Conservation (phyloP, 2,113 vertebrate species). For the Sterna hirundo region DNA sequence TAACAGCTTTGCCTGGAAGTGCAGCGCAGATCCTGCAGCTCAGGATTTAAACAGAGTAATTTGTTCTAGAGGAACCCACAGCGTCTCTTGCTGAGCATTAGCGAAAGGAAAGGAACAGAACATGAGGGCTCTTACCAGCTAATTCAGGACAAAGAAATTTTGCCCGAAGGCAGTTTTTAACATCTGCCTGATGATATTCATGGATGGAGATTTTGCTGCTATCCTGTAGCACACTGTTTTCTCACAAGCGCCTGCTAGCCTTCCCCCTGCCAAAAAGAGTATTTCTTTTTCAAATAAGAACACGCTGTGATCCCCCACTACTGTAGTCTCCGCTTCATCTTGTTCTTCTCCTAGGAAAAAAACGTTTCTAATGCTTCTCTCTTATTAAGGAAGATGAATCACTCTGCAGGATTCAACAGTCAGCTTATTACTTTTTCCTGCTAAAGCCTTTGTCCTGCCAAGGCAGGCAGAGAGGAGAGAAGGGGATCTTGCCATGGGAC, state of each 20-base stretch:
- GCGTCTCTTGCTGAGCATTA: not conserved
- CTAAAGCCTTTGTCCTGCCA: not conserved
- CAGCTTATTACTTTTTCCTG: not conserved
- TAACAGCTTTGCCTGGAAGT: not conserved
- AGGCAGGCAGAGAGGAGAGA: not conserved
- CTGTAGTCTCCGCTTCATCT: not conserved
- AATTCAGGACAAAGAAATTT: not conserved
- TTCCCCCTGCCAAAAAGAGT: not conserved
- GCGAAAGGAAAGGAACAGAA: not conserved
- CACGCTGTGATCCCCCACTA: not conserved
- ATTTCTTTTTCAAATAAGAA: not conserved
- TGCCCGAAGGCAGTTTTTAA: not conserved
- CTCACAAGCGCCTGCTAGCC: not conserved
- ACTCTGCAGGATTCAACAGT: not conserved
- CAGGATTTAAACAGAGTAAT: fast-evolving
- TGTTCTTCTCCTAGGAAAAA: not conserved
- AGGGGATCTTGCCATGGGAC: not conserved
- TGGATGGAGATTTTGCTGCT: not conserved
- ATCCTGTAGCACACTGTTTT: not conserved
- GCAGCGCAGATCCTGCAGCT: not conserved
- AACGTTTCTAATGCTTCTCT: not conserved
- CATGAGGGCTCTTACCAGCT: not conserved
- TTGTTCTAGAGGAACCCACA: not conserved
- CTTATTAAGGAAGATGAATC: not conserved
- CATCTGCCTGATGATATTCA: not conserved